Percentiles rank a stretch among this genome's conserved stretches.
phyloP scores from a whole-genome alignment of 2,888 invertebrate genomes.

The Xestobium rufovillosum region DNA sequence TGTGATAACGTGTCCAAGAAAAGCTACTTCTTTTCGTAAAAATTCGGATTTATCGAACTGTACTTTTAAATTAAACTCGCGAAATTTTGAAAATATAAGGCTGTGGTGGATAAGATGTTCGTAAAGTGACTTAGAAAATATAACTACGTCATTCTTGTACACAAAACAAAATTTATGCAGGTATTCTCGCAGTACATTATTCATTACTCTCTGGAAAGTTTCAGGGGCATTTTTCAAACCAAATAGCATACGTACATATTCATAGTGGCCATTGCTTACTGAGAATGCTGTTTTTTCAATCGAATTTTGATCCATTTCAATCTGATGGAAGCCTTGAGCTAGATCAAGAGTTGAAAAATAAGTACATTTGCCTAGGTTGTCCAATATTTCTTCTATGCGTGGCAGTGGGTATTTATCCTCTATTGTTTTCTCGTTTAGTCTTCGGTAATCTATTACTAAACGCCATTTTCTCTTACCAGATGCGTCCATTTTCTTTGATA shows the following conservation, averaged over 20 bases:
- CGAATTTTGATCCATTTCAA: conserved; percentile 15
- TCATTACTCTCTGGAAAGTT: conserved; percentile 23
- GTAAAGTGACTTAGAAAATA: too few relatives aligned
- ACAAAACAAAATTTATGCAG: conserved; percentile 15
- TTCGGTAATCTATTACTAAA: conserved; percentile 1
- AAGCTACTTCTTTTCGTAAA: too few relatives aligned
- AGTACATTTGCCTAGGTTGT: too few relatives aligned
- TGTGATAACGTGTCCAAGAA: too few relatives aligned
- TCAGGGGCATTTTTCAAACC: conserved; percentile 21
- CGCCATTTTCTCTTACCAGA: neutral
- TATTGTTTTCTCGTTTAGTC: too few relatives aligned
- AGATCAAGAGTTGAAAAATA: conserved; percentile 20
- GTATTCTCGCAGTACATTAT: conserved; percentile 13
- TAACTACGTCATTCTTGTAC: too few relatives aligned
- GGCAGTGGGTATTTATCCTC: too few relatives aligned
- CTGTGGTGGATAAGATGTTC: too few relatives aligned
- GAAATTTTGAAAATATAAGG: too few relatives aligned
- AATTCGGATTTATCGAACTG: too few relatives aligned
- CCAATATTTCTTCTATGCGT: too few relatives aligned
- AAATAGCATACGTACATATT: conserved; percentile 21
- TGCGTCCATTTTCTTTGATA: conserved; percentile 7
- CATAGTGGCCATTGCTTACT: conserved; percentile 18
- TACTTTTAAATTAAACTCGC: too few relatives aligned
- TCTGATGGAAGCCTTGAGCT: conserved; percentile 22
- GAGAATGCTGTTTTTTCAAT: conserved; percentile 23